phyloP scores from a whole-genome alignment of 2,113 vertebrate genomes.

The Calidris pugnax region DNA sequence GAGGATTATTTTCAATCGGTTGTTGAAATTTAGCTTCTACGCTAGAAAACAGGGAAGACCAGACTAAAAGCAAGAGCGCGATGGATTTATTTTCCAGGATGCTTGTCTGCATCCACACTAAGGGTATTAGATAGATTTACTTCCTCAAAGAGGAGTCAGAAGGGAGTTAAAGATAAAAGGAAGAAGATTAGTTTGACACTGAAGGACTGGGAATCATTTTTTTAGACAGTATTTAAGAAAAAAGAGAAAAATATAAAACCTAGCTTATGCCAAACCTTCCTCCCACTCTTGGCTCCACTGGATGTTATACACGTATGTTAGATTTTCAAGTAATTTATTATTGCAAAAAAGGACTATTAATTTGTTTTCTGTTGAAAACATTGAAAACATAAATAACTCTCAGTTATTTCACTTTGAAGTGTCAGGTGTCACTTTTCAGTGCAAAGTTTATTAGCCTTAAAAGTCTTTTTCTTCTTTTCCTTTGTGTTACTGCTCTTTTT shows the following conservation, averaged over 20 bases:
- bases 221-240: neutral
- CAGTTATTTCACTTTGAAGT: constrained; percentile 34
- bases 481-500: constrained; percentile 49
- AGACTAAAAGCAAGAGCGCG: constrained; percentile 4
- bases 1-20: constrained; percentile 45
- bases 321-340: constrained; percentile 17
- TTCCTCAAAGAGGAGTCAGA: constrained; percentile 44
- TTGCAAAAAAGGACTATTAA: neutral
- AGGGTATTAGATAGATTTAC: constrained; percentile 53
- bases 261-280: neutral
- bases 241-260: constrained; percentile 8
- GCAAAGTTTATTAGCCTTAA: constrained; percentile 14
- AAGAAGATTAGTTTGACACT: constrained; percentile 20
- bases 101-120: neutral
- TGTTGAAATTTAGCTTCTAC: constrained; percentile 39
- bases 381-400: constrained; percentile 14
- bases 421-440: constrained; percentile 4
- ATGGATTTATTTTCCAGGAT: constrained; percentile 31
- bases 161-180: constrained; percentile 52
- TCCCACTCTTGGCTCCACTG: neutral
- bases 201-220: neutral
- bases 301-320: neutral
- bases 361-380: neutral
- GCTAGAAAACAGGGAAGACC: constrained; percentile 4
- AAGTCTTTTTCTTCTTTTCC: constrained; percentile 11